Percentiles rank a stretch among this genome's conserved stretches.
phyloP scores from a whole-genome alignment of 2,797 vertebrate species.

The Champsocephalus esox region DNA sequence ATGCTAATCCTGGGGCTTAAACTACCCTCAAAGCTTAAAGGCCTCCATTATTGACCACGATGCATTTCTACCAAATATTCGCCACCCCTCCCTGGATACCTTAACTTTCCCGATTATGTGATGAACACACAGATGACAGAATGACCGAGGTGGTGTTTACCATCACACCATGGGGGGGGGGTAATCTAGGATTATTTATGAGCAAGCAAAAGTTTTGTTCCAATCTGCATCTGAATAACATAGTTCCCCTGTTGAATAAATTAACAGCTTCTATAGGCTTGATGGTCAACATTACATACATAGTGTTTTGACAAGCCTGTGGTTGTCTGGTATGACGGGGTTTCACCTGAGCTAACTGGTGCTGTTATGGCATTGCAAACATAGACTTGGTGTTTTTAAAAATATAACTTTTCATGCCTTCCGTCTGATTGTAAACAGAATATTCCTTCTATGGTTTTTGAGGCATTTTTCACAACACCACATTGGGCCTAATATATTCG shows the following conservation, averaged over 20 bases:
- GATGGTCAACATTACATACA: neutral
- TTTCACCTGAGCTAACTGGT: conserved; percentile 24
- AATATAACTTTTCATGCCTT: too few species aligned
- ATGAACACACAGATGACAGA: conserved; percentile 68
- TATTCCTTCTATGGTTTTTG: too few species aligned
- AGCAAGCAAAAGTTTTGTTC: conserved; percentile 59
- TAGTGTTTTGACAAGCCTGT: conserved; percentile 20
- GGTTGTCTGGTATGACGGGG: conserved; percentile 48
- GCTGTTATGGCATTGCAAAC: neutral
- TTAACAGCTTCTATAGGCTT: conserved; percentile 7
- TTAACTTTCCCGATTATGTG: conserved; percentile 75
- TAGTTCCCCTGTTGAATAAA: conserved; percentile 29
- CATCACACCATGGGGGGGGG: conserved; percentile 14
- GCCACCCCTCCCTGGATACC: conserved; percentile 12
- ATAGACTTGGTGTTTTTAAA: neutral
- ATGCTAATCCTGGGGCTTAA: conserved; percentile 78
- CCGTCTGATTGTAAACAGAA: neutral
- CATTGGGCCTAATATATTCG: neutral
- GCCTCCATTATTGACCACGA: conserved; percentile 63
- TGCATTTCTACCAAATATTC: conserved; percentile 52
- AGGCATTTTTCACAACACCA: too few species aligned
- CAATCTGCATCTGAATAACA: conserved; percentile 28
- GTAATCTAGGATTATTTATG: conserved; percentile 73
- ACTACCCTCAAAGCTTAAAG: conserved; percentile 61
- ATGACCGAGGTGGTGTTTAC: conserved; percentile 39